Base-by-base conservation (phyloP, 1,140 invertebrate genomes). In the Saccostrea cuccullata region DNA sequence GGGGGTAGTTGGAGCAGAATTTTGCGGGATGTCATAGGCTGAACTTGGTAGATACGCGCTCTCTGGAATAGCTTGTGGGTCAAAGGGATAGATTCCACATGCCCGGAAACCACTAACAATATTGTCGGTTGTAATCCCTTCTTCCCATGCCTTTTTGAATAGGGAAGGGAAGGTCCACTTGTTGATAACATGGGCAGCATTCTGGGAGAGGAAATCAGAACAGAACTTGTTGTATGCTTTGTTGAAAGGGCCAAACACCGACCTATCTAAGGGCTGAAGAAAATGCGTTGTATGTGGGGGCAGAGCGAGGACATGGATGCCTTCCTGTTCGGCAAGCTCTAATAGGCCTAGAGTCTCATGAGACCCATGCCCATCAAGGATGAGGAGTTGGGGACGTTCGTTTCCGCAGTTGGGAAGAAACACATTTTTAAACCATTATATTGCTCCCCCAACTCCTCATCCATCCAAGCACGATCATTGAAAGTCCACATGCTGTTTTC, bases 201-300 rank as follows among this genome's bases (percentile, higher is more conserved):
- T n/a, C n/a, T n/a, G n/a, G n/a, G n/a, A n/a, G n/a, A n/a, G n/a
- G n/a, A n/a, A n/a, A n/a, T 73, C 26, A 64, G 55, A n/a, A n/a
- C 86, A 89, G 4, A 55, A 40, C 11, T 56, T 67, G 36, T 89
- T 84, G 64, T 90, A 89, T 2, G 77, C 47, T 12, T n/a, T n/a
- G n/a, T 70, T 90, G 60, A 92, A 88, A n/a, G 91, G 89, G 36
- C 87, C 86, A 73, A 91, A 92, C 17, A 91, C 88, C 11, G 17
- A 82, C 67, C 60, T 84, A 55, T 92, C 91, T 5, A 92, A 86
- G 9, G 91, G 90, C 83, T 92, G 91, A 2, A 92, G 82, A 73
- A 58, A 85, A 58, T 92, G 89, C 55, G 91, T 90, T 15, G 91
- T 92, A 58, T 92, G 90, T n/a, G 91, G 90, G 12, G 90, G 90